Evolutionary conservation across 2,888 invertebrate genomes (phyloP), one percentile per base, ranked within the genome.

Genomic region (Serripes groenlandicus): DNA sequence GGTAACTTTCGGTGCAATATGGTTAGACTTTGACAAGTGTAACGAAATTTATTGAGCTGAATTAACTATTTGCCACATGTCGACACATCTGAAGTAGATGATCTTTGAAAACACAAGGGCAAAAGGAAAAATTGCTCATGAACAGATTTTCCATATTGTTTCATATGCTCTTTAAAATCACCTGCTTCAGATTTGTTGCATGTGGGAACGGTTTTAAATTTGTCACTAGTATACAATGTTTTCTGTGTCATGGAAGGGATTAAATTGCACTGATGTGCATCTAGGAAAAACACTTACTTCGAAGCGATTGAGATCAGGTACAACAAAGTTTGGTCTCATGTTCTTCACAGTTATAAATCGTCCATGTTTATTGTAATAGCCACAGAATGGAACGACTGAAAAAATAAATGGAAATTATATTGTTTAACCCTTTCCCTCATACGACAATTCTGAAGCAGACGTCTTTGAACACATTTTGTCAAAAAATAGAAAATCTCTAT

Each of bases 311-410:
- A 99, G 95, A 94, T 98, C 97, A 0, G 99, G 99, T 1, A 99
- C 99, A 76, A 99, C 96, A 23, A 99, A 93, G 93, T 99, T 97
- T 0, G 99, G 98, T 86, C 98, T 96, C 97, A 97, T 98, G 95
- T 99, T 99, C 0, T 97, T 97, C 5, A 99, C 93, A 26, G 90
- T 86, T 1, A 91, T 88, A 83, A 92, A 95, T 32, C 90, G 76
- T 15, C 90, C 91, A 21, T 86, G 92, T 30, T 82, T 79, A 37
- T 89, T 80, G 18, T 71, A 23, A 30, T 81, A 81, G 3, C 91
- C 91, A n/a, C 85, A 84, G 18, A 85, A 82, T 9, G 85, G 89
- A 11, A 87, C 90, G 71, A 83, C 91, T 91, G 83, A 56, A 85
- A 85, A 70, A 64, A 37, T 80, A 77, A 49, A 54, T 30, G n/a